These are phyloP conservation scores for Asobara japonica DNA, from an alignment of 1,140 invertebrate genomes.

Conservation along the genomic window DNA sequence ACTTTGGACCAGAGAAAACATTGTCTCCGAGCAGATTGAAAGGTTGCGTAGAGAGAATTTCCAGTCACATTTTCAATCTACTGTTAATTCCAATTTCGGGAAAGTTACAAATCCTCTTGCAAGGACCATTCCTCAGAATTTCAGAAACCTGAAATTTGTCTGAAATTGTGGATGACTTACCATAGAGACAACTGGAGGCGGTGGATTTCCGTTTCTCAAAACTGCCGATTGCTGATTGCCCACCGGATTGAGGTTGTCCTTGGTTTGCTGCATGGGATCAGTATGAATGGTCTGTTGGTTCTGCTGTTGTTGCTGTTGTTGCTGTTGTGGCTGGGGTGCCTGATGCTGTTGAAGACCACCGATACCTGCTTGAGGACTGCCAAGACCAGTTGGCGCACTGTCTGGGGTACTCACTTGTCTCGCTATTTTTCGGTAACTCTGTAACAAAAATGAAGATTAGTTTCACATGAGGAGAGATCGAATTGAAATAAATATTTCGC, in stretches of 20 bases:
- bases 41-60: no score
- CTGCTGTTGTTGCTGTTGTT: slow-evolving; percentile 37
- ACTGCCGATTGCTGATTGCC: slow-evolving; percentile 59
- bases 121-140: no score
- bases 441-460: slow-evolving; percentile 43
- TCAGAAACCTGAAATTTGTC: no score
- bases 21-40: no score
- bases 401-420: slow-evolving; percentile 65
- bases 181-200: slow-evolving; percentile 64
- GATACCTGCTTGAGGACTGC: slow-evolving; percentile 63
- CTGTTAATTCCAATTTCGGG: no score
- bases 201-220: slow-evolving; percentile 63
- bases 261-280: slow-evolving; percentile 65
- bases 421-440: slow-evolving; percentile 65
- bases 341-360: slow-evolving; percentile 58
- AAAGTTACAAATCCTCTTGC: no score
- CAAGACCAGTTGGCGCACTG: slow-evolving; percentile 61
- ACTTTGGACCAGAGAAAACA: not conserved
- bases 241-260: slow-evolving; percentile 62
- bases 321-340: slow-evolving; percentile 55
- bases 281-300: slow-evolving; percentile 49
- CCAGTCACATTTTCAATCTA: no score
- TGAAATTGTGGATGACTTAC: no score
- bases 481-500: not conserved
- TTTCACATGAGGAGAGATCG: not conserved